Evolutionary conservation across 2,113 vertebrate genomes (phyloP).

Genomic region (Sander lucioperca): DNA sequence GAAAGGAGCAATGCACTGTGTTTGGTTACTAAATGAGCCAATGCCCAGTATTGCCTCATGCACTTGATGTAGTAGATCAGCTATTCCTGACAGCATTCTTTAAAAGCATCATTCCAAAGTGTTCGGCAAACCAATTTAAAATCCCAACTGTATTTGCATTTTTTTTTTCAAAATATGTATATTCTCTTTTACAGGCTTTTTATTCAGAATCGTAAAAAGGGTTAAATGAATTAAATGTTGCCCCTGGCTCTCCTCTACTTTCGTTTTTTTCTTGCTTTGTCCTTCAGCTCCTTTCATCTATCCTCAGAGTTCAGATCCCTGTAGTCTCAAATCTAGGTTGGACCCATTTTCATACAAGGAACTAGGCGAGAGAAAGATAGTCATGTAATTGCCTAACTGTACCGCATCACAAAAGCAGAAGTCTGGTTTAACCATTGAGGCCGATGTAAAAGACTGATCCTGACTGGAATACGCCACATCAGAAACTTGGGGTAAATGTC

Average conservation of each 20-base stretch:
- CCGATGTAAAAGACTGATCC: slow-evolving; percentile 46
- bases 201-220: not conserved
- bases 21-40: slow-evolving; percentile 35
- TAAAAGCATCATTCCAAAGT: slow-evolving; percentile 33
- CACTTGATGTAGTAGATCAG: slow-evolving; percentile 35
- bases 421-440: slow-evolving; percentile 36
- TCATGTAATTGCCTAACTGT: slow-evolving; percentile 39
- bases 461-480: not conserved
- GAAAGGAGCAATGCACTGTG: slow-evolving; percentile 6
- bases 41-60: not conserved
- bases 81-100: slow-evolving; percentile 27
- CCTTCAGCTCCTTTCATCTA: slow-evolving; percentile 78
- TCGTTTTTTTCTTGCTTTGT: slow-evolving; percentile 53
- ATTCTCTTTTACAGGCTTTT: slow-evolving; percentile 7
- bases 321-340: slow-evolving; percentile 79
- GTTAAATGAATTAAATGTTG: slow-evolving; percentile 50
- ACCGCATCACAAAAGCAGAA: slow-evolving; percentile 38
- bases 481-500: slow-evolving; percentile 46
- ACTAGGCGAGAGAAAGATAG: slow-evolving; percentile 43
- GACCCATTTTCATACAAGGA: slow-evolving; percentile 71
- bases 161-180: not conserved
- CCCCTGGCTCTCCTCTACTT: slow-evolving; percentile 57
- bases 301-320: slow-evolving; percentile 76
- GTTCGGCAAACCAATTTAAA: slow-evolving; percentile 6
- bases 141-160: slow-evolving; percentile 1